Percentiles rank a stretch among this genome's conserved stretches.
Conservation (phyloP, 2,888 invertebrate species). For the Helleia helle region DNA sequence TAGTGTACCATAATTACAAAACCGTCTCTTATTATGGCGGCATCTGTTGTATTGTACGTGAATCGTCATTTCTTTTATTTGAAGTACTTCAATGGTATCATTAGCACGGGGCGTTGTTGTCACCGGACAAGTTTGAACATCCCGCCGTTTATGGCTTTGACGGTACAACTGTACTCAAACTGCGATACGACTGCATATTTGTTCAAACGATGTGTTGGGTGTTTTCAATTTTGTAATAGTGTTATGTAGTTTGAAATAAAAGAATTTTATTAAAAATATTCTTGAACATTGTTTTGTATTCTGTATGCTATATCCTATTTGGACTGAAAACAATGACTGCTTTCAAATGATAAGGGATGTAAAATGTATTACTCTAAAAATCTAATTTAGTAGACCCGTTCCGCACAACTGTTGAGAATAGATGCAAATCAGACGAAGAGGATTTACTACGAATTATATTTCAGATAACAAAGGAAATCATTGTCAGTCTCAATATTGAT, state of each 20-base stretch:
- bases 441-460: too few relatives aligned
- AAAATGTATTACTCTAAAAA: too few relatives aligned
- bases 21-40: background rate
- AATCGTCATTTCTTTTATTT: background rate
- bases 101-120: constrained; percentile 1
- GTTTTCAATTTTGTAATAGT: constrained; percentile 21
- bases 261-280: too few relatives aligned
- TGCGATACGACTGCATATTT: constrained; percentile 30
- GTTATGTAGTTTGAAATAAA: constrained; percentile 7
- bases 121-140: constrained; percentile 42
- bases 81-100: background rate
- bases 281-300: too few relatives aligned
- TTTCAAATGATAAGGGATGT: too few relatives aligned
- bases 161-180: constrained; percentile 26
- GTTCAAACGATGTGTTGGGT: constrained; percentile 17
- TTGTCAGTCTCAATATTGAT: too few relatives aligned
- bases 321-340: too few relatives aligned
- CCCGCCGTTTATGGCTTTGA: constrained; percentile 47
- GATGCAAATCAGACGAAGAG: too few relatives aligned
- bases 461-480: too few relatives aligned
- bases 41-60: background rate
- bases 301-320: too few relatives aligned
- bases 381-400: too few relatives aligned
- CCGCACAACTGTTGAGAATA: too few relatives aligned
- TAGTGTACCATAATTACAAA: background rate